phyloP scores from a whole-genome alignment of 2,113 vertebrate genomes.

The Zosterops lateralis region DNA sequence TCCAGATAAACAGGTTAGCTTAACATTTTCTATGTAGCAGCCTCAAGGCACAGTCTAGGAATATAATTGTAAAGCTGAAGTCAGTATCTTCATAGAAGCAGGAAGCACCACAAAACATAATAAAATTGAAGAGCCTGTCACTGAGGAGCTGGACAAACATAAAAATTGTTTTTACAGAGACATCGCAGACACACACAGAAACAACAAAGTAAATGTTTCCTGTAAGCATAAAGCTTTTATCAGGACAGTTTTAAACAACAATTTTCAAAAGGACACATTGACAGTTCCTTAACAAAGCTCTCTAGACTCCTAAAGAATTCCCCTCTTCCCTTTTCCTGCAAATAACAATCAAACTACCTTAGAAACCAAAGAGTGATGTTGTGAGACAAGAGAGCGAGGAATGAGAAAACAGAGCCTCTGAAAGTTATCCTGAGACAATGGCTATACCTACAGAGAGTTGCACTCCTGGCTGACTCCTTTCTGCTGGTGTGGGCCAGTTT shows the following conservation, averaged over 20 bases:
- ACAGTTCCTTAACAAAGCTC: neutral
- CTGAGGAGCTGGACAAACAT: neutral
- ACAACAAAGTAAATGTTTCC: neutral
- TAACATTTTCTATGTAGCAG: neutral
- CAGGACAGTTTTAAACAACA: neutral
- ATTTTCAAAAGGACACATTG: neutral
- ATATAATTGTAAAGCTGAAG: neutral
- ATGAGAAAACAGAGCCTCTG: neutral
- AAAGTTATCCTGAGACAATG: neutral
- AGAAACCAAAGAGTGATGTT: neutral
- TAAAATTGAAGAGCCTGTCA: neutral
- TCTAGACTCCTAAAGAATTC: neutral
- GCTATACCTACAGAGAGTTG: neutral
- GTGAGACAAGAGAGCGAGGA: neutral
- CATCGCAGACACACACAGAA: accelerated
- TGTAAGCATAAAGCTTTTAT: neutral
- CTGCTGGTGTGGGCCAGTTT: neutral
- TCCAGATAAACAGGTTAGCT: neutral
- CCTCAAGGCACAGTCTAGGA: neutral
- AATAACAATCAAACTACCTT: neutral
- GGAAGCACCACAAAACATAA: neutral
- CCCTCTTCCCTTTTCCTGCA: neutral
- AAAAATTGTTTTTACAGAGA: neutral
- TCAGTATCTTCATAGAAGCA: neutral
- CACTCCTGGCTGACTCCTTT: neutral